phyloP scores from a whole-genome alignment of 53 echinoderm and acorn worm genomes.

The Holothuria scabra region DNA sequence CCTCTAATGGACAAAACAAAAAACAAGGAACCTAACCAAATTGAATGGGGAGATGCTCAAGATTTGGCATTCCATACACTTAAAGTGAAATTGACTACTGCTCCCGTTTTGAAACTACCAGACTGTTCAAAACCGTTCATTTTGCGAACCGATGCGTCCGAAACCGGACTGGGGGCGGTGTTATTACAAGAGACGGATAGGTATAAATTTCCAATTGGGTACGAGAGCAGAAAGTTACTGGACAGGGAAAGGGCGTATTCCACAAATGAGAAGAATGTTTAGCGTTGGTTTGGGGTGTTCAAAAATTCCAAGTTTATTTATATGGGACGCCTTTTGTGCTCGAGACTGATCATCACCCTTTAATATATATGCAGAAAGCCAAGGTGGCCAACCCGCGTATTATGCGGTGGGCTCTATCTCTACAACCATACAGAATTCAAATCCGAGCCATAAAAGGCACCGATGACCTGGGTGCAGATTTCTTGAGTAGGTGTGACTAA shows the following conservation, averaged over 20 bases:
- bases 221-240: slow-evolving; percentile 61
- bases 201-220: slow-evolving; percentile 51
- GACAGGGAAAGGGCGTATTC: slow-evolving; percentile 56
- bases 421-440: slow-evolving; percentile 55
- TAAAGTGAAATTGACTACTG: slow-evolving; percentile 5
- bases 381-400: slow-evolving; percentile 54
- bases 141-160: slow-evolving; percentile 62
- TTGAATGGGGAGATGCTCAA: slow-evolving; percentile 37
- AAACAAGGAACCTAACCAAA: too few relatives aligned
- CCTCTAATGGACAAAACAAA: slow-evolving; percentile 46
- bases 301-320: slow-evolving; percentile 62
- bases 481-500: slow-evolving; percentile 45
- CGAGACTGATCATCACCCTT: slow-evolving; percentile 61
- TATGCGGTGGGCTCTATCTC: slow-evolving; percentile 68
- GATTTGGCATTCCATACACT: slow-evolving; percentile 37
- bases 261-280: slow-evolving; percentile 61
- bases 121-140: slow-evolving; percentile 52
- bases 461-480: slow-evolving; percentile 74
- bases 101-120: slow-evolving; percentile 39
- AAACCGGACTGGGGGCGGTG: slow-evolving; percentile 58
- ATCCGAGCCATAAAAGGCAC: slow-evolving; percentile 54
- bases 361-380: slow-evolving; percentile 48
- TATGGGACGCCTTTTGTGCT: slow-evolving; percentile 57
- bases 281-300: slow-evolving; percentile 63
- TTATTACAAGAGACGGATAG: slow-evolving; percentile 62